phyloP scores from a whole-genome alignment of 1,140 invertebrate genomes.

The Rhyacophila brunnea region DNA sequence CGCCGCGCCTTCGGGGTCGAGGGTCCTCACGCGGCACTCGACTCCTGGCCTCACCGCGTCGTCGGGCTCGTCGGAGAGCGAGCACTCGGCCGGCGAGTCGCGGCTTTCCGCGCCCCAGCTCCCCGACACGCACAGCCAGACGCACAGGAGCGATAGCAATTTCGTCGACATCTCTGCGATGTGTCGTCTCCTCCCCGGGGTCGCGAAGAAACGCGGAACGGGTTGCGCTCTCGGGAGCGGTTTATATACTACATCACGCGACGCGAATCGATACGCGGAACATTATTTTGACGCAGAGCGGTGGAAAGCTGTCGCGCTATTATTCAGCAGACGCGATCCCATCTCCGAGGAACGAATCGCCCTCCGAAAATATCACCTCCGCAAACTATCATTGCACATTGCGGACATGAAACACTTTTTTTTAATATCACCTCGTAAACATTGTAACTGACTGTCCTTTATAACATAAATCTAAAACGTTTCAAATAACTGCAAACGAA shows the following conservation, averaged over 20 bases:
- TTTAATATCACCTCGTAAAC: conserved; percentile 11
- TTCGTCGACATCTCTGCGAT: too few relatives aligned
- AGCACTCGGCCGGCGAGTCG: conserved; percentile 34
- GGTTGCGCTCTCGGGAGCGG: too few relatives aligned
- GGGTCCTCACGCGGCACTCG: conserved; percentile 66
- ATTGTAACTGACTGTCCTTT: conserved; percentile 9
- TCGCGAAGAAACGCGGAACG: background rate
- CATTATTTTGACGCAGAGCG: conserved; percentile 1
- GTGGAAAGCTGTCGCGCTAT: background rate
- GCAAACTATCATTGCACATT: conserved; percentile 2
- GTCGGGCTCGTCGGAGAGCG: background rate
- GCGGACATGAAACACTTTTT: conserved; percentile 1
- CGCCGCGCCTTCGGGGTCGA: conserved; percentile 66
- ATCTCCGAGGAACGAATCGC: too few relatives aligned
- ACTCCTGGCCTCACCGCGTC: background rate
- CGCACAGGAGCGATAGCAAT: conserved; percentile 26
- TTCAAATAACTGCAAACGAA: too few relatives aligned
- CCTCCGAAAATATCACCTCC: conserved; percentile 3
- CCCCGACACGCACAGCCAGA: conserved; percentile 34
- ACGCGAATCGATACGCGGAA: background rate
- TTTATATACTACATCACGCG: conserved; percentile 6
- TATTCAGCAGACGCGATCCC: too few relatives aligned
- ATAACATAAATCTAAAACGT: background rate
- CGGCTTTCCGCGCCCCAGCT: conserved; percentile 37
- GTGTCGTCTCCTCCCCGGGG: conserved; percentile 4